These are phyloP conservation scores for Coilia nasus DNA, from an alignment of 2,797 vertebrate species.

Conservation along the genomic window DNA sequence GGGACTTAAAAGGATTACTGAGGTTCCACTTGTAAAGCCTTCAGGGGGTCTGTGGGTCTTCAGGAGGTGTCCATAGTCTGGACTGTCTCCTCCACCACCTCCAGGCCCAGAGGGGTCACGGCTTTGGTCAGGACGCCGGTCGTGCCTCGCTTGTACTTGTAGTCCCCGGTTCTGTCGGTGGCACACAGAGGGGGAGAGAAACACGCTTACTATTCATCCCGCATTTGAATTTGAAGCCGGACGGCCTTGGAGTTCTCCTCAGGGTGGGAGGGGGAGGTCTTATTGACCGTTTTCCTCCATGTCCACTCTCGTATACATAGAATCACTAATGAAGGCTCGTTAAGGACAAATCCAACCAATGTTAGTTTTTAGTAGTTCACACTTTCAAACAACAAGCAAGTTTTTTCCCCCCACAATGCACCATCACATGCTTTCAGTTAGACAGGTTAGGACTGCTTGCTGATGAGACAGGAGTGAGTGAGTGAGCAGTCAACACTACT, in stretches of 20 bases:
- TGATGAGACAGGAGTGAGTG: background rate
- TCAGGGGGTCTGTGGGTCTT: conserved; percentile 50
- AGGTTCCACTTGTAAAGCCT: conserved; percentile 17
- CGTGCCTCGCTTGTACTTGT: conserved; percentile 91
- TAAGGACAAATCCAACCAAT: background rate
- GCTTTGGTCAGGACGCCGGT: conserved; percentile 81
- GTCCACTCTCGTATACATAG: background rate
- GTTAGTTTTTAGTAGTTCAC: background rate
- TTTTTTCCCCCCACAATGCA: background rate
- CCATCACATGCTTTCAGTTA: background rate
- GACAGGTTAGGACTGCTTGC: background rate
- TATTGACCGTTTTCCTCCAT: background rate
- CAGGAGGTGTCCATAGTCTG: conserved; percentile 98
- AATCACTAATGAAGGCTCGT: background rate
- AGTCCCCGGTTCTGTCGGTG: conserved; percentile 81
- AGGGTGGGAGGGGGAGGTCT: background rate
- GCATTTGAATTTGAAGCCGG: background rate
- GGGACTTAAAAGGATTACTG: background rate
- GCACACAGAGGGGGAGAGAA: background rate
- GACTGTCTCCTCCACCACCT: conserved; percentile 86
- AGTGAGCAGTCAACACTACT: background rate
- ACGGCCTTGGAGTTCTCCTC: background rate
- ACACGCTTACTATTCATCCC: conserved; percentile 6
- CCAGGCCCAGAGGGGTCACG: conserved; percentile 79
- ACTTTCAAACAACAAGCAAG: background rate